phyloP scores from a whole-genome alignment of 2,113 vertebrate species.

The Chionodraco myersi region DNA sequence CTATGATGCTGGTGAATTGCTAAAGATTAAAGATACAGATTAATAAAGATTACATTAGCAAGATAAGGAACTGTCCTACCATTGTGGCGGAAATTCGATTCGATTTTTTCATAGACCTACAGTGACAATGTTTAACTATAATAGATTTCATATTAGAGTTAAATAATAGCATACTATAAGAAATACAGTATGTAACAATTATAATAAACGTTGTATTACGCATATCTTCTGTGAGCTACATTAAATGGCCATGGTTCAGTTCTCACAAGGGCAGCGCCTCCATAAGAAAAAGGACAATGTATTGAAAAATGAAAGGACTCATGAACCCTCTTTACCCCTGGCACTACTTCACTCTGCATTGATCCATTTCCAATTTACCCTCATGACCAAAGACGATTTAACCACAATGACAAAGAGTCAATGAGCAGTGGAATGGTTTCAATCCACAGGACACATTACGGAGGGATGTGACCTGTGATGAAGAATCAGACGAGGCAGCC shows the following conservation, averaged over 20 bases:
- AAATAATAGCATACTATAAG: not conserved
- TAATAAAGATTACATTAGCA: too few species aligned
- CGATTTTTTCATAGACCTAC: too few species aligned
- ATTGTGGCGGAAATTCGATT: too few species aligned
- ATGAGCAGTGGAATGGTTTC: conserved; percentile 36
- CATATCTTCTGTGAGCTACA: not conserved
- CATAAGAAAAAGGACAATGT: conserved; percentile 32
- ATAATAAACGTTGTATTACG: not conserved
- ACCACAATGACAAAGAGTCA: conserved; percentile 53
- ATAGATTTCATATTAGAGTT: too few species aligned
- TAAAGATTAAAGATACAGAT: too few species aligned
- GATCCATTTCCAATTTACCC: conserved; percentile 59
- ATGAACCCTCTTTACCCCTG: conserved; percentile 27
- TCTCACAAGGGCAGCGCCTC: conserved; percentile 17
- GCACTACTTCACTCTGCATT: conserved; percentile 47
- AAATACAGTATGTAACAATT: not conserved
- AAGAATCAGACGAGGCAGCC: conserved; percentile 63
- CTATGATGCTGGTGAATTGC: too few species aligned
- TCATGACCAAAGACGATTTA: conserved; percentile 48
- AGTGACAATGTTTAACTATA: not conserved
- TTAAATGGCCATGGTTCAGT: conserved; percentile 5
- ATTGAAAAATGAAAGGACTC: conserved; percentile 37
- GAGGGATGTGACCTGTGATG: conserved; percentile 61
- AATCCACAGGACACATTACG: conserved; percentile 34
- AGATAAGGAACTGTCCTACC: too few species aligned